A percentile compares a stretch with the other conserved stretches of the same genome.
These are phyloP conservation scores for Lindbergichthys nudifrons DNA, from an alignment of 2,797 vertebrate genomes.

Conservation along the genomic window DNA sequence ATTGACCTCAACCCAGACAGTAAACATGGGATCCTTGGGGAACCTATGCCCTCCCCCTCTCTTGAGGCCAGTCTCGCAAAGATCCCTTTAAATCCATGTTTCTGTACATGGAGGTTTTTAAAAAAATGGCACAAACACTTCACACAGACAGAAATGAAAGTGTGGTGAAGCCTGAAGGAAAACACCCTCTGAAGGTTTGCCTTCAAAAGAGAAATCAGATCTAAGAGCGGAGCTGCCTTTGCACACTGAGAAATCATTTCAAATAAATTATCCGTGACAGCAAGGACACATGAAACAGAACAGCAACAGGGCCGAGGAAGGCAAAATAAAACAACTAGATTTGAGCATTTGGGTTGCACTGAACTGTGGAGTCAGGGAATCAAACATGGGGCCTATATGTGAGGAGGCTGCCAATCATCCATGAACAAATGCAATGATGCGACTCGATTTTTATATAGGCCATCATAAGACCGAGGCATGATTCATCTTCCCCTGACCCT, in stretches of 20 bases:
- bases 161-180: conserved; percentile 58
- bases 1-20: not conserved
- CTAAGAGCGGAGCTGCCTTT: conserved; percentile 53
- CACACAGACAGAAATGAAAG: conserved; percentile 32
- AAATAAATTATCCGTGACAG: conserved; percentile 47
- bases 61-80: not conserved
- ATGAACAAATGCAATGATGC: conserved; percentile 57
- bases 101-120: not conserved
- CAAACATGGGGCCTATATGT: conserved; percentile 54
- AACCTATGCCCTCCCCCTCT: not conserved
- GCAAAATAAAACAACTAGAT: not conserved
- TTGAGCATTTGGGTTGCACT: conserved; percentile 43
- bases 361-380: conserved; percentile 30
- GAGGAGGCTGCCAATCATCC: conserved; percentile 63
- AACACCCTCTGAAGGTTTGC: conserved; percentile 55
- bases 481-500: conserved; percentile 34
- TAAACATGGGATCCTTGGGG: not conserved
- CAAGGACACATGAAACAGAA: conserved; percentile 38
- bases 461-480: conserved; percentile 31
- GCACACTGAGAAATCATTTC: conserved; percentile 24
- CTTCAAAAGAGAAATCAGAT: conserved; percentile 68
- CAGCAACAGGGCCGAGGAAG: conserved; percentile 56
- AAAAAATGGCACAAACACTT: conserved; percentile 7
- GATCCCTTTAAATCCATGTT: not conserved
- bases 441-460: conserved; percentile 39